Base-by-base conservation (phyloP, 2,113 vertebrate species). In the Plecotus auritus region DNA sequence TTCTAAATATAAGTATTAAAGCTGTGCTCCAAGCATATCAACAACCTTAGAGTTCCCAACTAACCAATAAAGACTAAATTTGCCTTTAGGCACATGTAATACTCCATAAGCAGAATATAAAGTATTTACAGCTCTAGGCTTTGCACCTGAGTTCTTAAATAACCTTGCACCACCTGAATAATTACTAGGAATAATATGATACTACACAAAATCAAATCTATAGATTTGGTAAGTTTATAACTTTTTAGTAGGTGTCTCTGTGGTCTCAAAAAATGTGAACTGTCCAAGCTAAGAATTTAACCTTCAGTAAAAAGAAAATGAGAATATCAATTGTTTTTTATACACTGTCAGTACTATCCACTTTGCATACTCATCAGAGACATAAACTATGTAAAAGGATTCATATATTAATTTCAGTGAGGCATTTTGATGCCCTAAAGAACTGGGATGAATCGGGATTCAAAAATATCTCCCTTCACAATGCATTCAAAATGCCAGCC, bases 1-100 rank as follows among this genome's bases (percentile, higher is more conserved):
- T 85, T 84, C 23, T 88, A 87, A 95, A 88, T 59, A 26, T 87
- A 87, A 95, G 9, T 85, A 67, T 74, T 88, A 90, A 93, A 88
- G 30, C 17, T 89, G 42, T 49, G 70, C 14, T 78, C 45, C 66
- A 88, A 17, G 45, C 40, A 89, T 87, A 94, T 73, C 76, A 95
- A 87, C 61, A 90, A 83, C 87, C 32, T 87, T 35, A 77, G 47
- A 73, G 72, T 74, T 96, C 17, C 45, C 74, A 90, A 37, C 64
- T 35, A 83, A 83, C 73, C 90, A 88, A 76, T 42, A 70, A 85
- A 81, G 61, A 51, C 4, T 37, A 73, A 47, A 83, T 80, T 83
- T 81, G 81, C 81, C 89, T 88, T 80, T 51, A 64, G 49, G 54
- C 37, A 54, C 42, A 45, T 42, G 30, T 8, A 74, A 78, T 67